phyloP scores from a whole-genome alignment of 1,140 invertebrate species.

The Stenopsyche tienmushanensis region DNA sequence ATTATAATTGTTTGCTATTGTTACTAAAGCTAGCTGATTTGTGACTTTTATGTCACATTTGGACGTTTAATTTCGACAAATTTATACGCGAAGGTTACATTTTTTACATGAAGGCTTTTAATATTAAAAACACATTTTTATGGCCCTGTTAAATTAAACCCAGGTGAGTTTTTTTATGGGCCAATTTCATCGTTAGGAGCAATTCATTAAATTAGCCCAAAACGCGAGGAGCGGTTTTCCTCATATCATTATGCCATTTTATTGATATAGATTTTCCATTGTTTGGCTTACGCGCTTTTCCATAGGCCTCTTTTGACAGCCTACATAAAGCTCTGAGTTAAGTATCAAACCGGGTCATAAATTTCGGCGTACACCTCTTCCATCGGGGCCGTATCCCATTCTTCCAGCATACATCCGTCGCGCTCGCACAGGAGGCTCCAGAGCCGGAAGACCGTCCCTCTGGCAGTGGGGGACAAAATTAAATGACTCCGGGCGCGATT shows the following conservation, averaged over 20 bases:
- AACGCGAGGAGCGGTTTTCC: slow-evolving; percentile 11
- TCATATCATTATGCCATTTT: slow-evolving; percentile 26
- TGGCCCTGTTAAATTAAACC: no score
- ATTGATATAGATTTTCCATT: slow-evolving; percentile 32
- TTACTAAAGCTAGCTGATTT: no score
- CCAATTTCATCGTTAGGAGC: no score
- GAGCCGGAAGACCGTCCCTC: neutral
- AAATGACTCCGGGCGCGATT: slow-evolving; percentile 32
- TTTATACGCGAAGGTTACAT: no score
- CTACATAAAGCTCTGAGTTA: slow-evolving; percentile 31
- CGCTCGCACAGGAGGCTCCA: neutral
- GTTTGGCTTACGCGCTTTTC: slow-evolving; percentile 7
- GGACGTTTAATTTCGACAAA: no score
- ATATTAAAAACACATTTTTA: no score
- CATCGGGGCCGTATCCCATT: neutral
- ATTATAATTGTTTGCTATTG: no score
- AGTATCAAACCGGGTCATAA: slow-evolving; percentile 33
- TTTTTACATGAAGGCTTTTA: no score
- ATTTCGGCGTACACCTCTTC: slow-evolving; percentile 30
- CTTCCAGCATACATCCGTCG: neutral
- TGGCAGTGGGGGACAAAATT: slow-evolving; percentile 11
- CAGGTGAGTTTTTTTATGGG: no score
- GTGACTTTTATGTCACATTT: no score
- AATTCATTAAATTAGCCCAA: no score
- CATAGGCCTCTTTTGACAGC: slow-evolving; percentile 22